phyloP scores from a whole-genome alignment of 2,888 invertebrate species.

The Hololepta plana region DNA sequence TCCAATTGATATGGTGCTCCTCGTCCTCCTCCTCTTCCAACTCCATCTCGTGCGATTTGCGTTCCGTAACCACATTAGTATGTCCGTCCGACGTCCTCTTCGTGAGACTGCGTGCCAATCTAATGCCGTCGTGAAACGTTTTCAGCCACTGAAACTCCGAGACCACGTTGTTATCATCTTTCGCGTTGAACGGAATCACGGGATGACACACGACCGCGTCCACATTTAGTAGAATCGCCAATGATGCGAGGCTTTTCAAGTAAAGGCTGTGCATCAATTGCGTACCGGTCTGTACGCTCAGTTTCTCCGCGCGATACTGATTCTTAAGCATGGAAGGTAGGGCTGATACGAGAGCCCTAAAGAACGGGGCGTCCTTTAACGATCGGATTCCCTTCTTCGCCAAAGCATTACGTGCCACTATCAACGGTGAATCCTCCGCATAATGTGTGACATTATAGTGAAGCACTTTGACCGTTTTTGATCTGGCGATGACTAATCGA shows the following conservation, averaged over 20 bases:
- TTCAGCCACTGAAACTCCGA: conserved; percentile 39
- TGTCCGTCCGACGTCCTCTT: too few relatives aligned
- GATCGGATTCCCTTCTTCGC: conserved; percentile 32
- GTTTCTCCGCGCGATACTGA: conserved; percentile 36
- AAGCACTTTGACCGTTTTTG: conserved; percentile 32
- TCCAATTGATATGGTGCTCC: conserved; percentile 29
- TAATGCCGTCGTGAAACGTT: conserved; percentile 32
- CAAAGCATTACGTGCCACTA: conserved; percentile 31
- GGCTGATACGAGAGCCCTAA: conserved; percentile 28
- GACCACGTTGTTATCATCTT: conserved; percentile 19
- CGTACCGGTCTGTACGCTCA: conserved; percentile 35
- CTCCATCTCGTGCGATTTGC: too few relatives aligned
- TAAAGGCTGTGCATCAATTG: conserved; percentile 39
- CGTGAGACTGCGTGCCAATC: conserved; percentile 34
- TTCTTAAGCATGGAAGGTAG: conserved; percentile 32
- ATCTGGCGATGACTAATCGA: conserved; percentile 32
- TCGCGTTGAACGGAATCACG: conserved; percentile 29
- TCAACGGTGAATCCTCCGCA: conserved; percentile 27
- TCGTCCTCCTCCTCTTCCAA: conserved; percentile 7
- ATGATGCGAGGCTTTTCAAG: conserved; percentile 34
- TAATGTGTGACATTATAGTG: conserved; percentile 26
- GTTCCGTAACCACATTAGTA: too few relatives aligned
- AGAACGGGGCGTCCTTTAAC: conserved; percentile 33
- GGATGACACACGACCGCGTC: conserved; percentile 33
- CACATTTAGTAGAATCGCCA: conserved; percentile 33